Evolutionary conservation across 2,888 invertebrate species (phyloP).

Genomic region (Heteromurus nitidus): DNA sequence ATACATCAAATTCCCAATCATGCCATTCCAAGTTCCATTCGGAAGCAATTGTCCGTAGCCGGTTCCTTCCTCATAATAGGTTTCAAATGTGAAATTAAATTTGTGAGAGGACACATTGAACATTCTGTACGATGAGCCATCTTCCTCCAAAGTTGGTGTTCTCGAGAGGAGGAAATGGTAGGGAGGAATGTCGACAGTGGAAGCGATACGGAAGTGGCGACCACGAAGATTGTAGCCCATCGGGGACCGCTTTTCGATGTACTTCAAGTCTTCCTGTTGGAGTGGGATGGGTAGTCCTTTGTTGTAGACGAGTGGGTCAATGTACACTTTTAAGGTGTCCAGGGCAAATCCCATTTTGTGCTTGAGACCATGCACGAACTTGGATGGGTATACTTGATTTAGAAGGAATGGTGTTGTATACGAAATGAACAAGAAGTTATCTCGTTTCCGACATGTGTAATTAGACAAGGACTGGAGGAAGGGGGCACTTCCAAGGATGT

Average conservation of each 20-base stretch:
- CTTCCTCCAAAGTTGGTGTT: neutral
- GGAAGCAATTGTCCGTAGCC: constrained; percentile 10
- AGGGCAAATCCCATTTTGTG: constrained; percentile 14
- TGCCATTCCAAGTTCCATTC: constrained; percentile 37
- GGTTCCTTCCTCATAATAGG: neutral
- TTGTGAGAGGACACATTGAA: neutral
- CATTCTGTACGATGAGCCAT: constrained; percentile 18
- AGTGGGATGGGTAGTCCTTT: neutral
- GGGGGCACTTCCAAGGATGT: neutral
- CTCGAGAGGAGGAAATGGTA: constrained; percentile 20
- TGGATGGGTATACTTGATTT: neutral
- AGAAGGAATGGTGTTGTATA: neutral
- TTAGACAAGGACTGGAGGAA: neutral
- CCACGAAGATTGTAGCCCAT: constrained; percentile 6
- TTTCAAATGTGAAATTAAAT: constrained; percentile 37
- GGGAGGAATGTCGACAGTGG: constrained; percentile 27
- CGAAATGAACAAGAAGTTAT: constrained; percentile 4
- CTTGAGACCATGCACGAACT: neutral
- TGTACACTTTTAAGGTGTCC: neutral
- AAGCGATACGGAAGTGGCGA: constrained; percentile 23
- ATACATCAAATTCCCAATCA: constrained; percentile 22
- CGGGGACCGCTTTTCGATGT: neutral
- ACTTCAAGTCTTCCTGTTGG: neutral
- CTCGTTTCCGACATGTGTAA: neutral
- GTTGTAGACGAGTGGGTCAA: constrained; percentile 11